phyloP scores from a whole-genome alignment of 1,140 invertebrate species.

The Atta cephalotes region DNA sequence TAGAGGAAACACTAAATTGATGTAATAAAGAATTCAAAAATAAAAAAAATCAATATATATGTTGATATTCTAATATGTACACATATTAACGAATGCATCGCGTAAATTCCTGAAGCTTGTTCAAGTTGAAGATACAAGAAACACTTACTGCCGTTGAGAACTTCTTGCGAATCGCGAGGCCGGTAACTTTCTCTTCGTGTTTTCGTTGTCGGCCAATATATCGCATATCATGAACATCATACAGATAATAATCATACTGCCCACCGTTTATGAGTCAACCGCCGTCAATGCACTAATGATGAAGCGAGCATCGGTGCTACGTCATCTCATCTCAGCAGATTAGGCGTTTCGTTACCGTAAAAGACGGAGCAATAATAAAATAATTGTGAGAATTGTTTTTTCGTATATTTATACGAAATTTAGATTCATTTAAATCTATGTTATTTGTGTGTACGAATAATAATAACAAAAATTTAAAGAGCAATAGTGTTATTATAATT shows the following conservation, averaged over 20 bases:
- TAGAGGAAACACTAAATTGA: background rate
- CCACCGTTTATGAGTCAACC: conserved; percentile 76
- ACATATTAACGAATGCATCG: background rate
- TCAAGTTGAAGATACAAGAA: conserved; percentile 26
- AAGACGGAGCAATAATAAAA: conserved; percentile 8
- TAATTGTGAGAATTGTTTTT: background rate
- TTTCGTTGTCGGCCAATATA: conserved; percentile 78
- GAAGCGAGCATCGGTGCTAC: conserved; percentile 47
- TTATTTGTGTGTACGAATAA: background rate
- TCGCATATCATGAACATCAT: conserved; percentile 67
- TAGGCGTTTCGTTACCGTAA: conserved; percentile 14
- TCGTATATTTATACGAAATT: background rate
- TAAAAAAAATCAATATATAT: background rate
- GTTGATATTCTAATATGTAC: background rate
- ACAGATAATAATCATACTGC: conserved; percentile 69
- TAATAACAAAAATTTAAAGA: background rate
- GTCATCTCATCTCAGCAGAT: conserved; percentile 41
- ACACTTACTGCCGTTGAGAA: conserved; percentile 22
- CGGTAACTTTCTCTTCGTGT: conserved; percentile 83
- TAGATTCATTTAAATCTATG: background rate
- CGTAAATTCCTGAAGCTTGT: background rate
- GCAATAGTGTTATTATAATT: background rate
- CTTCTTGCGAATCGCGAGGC: conserved; percentile 72
- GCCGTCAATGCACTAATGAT: conserved; percentile 67
- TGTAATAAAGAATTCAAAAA: background rate